Base-by-base conservation (phyloP, 2,888 invertebrate species). In the Smittia sp. region DNA sequence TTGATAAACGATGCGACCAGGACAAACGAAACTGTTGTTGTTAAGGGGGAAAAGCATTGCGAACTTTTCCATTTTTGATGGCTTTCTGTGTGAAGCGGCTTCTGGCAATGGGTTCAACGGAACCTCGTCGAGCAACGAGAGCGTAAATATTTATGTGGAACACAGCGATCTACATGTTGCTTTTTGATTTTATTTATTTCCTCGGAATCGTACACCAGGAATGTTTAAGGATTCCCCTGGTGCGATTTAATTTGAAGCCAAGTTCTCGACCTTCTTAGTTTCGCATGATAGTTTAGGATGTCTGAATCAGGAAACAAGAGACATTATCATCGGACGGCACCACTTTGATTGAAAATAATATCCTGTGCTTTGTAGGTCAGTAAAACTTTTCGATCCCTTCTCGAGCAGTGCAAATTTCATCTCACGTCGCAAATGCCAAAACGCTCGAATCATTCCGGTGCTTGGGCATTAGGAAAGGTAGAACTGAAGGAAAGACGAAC, bases 91-190 rank as follows among this genome's bases (percentile, higher is more conserved):
- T 54, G 15, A 18, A 70, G 15, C 20, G 7, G 20, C 20, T n/a
- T 46, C 7, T 32, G 11, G 6, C 13, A 25, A 46, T 54, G 66
- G 27, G 46, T 38, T 38, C 58, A 73, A n/a, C 27, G 38, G 63
- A 73, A 46, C 41, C 25, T 27, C 24, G 63, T 39, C 6, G 65
- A 73, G 41, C 27, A 73, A 39, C 20, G 65, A 63, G 46, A 73
- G 25, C 38, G 39, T 62, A 24, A 58, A 72, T 62, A 32, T 27
- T 38, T 18, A 62, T 32, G 32, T 6, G 32, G 32, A 32, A 32
- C n/a, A n/a, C n/a, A 32, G 9, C 32, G 32, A 32, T 32, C 9
- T 32, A 32, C 32, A 32, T 32, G 32, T 32, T 32, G 32, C 32
- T 32, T 32, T n/a, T n/a, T n/a, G n/a, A n/a, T n/a, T n/a, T n/a